Evolutionary conservation across 2,797 vertebrate species (phyloP), one percentile per base, ranked within the genome.

Genomic region (Pogonophryne albipinna): DNA sequence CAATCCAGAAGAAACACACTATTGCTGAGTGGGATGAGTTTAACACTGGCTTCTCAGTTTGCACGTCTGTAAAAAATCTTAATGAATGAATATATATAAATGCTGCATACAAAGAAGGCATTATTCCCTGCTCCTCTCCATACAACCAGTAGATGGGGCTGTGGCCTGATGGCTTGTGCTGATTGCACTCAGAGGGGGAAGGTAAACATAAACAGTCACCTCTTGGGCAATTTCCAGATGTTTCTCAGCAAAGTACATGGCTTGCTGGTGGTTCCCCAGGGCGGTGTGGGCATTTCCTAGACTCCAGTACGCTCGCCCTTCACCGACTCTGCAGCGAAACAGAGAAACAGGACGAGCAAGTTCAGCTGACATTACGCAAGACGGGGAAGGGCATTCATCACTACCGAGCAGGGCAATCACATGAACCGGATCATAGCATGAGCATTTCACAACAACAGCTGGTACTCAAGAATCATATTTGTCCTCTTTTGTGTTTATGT

Each of bases 301-400:
- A 90, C 98, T 99, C 98, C 98, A 99, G 90, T 97, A 99, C 0
- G 97, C 98, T 94, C 98, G 94, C 81, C 98, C 97, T 94, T 99
- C 97, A 47, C 98, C 98, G 66, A 98, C 97, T 90, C 97, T 99
- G 92, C 57, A 95, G 93, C 4, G 8, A 81, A 14, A 79, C n/a
- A 80, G 49, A 81, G 17, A 71, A 86, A 85, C 80, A 70, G 83
- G 80, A 67, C 60, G 60, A 83, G 74, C 77, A 67, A 82, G 66
- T 80, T 68, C 9, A 78, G 51, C 12, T 57, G 31, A 67, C 34
- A 70, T 82, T 80, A 68, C 49, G 80, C 68, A 85, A 86, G 56
- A 83, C 38, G 6, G 27, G 71, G 51, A 7, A 63, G 23, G 68
- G 57, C 79, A 71, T 56, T 78, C 27, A 12, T 58, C 23, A 64